These are phyloP conservation scores for Rhinolophus ferrumequinum DNA, from an alignment of 2,113 vertebrate genomes.

Conservation along the genomic window DNA sequence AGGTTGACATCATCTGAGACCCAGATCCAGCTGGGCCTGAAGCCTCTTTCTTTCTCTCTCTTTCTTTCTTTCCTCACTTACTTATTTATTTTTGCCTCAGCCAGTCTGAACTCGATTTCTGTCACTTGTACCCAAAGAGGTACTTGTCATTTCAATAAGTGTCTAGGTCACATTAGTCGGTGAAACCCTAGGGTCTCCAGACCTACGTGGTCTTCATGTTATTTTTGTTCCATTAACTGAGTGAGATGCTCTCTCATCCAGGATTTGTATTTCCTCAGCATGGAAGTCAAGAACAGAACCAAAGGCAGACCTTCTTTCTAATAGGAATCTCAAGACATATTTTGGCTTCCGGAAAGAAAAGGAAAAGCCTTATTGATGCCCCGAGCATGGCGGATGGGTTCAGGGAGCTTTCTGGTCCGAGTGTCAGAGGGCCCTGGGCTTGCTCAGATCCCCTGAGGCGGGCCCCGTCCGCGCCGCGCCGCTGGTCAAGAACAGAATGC, in stretches of 20 bases:
- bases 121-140: neutral
- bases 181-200: neutral
- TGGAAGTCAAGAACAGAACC: neutral
- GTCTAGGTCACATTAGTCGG: neutral
- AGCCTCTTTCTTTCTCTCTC: neutral
- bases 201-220: neutral
- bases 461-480: rapidly evolving
- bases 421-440: rapidly evolving
- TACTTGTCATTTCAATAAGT: neutral
- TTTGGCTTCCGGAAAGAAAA: neutral
- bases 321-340: neutral
- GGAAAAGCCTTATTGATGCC: rapidly evolving
- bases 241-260: neutral
- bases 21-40: neutral
- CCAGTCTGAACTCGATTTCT: neutral
- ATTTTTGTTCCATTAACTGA: neutral
- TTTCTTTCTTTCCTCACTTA: neutral
- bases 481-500: neutral
- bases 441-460: rapidly evolving
- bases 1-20: neutral
- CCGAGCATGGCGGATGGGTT: neutral
- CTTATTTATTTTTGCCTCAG: neutral
- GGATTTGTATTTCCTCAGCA: neutral
- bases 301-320: neutral
- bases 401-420: neutral